These are phyloP conservation scores for Lydus trimaculatus DNA, from an alignment of 2,888 invertebrate species.

Conservation along the genomic window DNA sequence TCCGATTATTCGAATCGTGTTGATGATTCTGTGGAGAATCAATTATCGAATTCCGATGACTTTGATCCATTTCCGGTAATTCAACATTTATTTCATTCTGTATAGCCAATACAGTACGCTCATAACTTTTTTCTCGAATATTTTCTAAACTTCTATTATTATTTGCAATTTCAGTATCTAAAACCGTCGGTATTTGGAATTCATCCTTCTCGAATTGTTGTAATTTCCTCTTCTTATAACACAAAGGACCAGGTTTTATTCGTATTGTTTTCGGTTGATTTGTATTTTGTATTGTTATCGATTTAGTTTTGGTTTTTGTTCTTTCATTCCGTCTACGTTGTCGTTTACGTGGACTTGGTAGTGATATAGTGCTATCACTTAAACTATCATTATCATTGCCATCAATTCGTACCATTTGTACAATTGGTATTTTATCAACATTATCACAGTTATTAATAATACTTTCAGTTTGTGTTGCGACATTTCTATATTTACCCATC, in stretches of 20 bases:
- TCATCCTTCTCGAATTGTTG: not conserved
- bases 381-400: not conserved
- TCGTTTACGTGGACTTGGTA: not conserved
- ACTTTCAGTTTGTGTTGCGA: not conserved
- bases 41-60: not conserved
- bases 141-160: not conserved
- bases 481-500: not conserved
- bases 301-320: too few relatives aligned
- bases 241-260: not conserved
- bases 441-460: not conserved
- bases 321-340: too few relatives aligned
- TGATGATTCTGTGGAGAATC: not conserved
- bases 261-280: not conserved
- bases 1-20: not conserved
- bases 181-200: not conserved
- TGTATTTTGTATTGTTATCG: not conserved
- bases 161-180: not conserved
- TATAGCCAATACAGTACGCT: not conserved
- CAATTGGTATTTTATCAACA: not conserved
- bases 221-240: not conserved
- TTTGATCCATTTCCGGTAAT: not conserved
- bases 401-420: not conserved
- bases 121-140: not conserved
- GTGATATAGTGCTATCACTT: not conserved
- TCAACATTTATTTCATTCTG: not conserved